Base-by-base conservation (phyloP, 2,113 vertebrate genomes). In the Alligator sinensis region DNA sequence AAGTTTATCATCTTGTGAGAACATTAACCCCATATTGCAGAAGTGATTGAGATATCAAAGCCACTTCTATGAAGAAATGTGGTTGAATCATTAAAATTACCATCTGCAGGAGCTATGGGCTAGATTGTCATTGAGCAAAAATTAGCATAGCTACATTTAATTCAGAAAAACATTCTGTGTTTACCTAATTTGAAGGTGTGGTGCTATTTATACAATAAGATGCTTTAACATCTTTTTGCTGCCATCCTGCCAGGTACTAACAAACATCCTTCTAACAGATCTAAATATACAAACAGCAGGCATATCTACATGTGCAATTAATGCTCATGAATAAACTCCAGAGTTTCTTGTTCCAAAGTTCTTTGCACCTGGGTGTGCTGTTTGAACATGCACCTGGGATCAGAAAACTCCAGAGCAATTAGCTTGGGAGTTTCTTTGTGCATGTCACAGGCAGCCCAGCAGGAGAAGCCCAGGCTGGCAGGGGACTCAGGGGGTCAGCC, bases 241-340 rank as follows among this genome's bases (percentile, higher is more conserved):
- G 24, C 77, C 0, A 0, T 5, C 19, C 83, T 92, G 89, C 38
- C 4, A 13, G 30, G 21, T 34, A 58, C 79, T 70, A 75, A 11
- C 11, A 72, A 21, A 3, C 38, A 21, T 28, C 93, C 64, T 11
- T 79, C 22, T 30, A 47, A 82, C 58, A 93, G 85, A 92, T 30
- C 8, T 77, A 92, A 93, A 55, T 3, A 82, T 12, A 13, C 81
- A 77, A 81, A 90, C 4, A 15, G 72, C 82, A 77, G 30, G 47
- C 9, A 9, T 47, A 47, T 47, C 47, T 47, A 47, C 47, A 47
- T 47, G 47, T 47, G 47, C 47, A 47, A 47, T 47, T 47, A 47
- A 47, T 47, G 47, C 47, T 47, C 47, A 47, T 47, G 47, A 47
- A 47, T 47, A 47, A 47, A 47, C 47, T 47, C 47, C 47, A 47